Evolutionary conservation across 2,113 vertebrate genomes (phyloP).

Genomic region (Cepphus grylle): DNA sequence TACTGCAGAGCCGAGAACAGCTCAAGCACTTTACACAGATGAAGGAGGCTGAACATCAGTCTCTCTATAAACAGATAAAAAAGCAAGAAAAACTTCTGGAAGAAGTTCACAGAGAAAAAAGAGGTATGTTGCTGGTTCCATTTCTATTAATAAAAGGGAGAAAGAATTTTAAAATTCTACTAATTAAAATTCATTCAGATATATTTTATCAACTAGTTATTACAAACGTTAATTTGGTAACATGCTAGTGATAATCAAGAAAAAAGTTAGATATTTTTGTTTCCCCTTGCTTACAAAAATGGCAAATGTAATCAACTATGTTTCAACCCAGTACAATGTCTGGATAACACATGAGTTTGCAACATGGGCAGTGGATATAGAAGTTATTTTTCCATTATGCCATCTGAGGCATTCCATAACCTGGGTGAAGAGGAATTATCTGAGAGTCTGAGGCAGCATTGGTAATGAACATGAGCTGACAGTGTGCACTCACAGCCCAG

Average conservation of each 20-base stretch:
- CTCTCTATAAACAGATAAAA: slow-evolving; percentile 81
- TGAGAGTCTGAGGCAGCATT: not conserved
- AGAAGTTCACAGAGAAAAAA: slow-evolving; percentile 83
- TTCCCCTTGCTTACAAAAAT: not conserved
- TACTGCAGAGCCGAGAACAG: slow-evolving; percentile 81
- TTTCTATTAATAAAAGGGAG: not conserved
- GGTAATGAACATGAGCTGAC: not conserved
- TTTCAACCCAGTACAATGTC: not conserved
- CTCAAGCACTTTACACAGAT: slow-evolving; percentile 77
- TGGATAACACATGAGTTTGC: not conserved
- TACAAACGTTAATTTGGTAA: not conserved
- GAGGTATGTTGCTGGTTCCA: slow-evolving; percentile 72
- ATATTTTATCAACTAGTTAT: not conserved
- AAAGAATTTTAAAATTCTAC: not conserved
- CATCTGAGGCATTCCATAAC: not conserved
- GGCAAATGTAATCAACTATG: not conserved
- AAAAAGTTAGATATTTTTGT: not conserved
- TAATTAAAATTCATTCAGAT: not conserved
- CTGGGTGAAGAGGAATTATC: not conserved
- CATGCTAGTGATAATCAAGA: not conserved
- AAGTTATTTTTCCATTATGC: not conserved
- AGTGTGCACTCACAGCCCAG: fast-evolving
- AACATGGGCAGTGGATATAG: not conserved
- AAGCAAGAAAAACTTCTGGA: slow-evolving; percentile 84
- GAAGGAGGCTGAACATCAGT: slow-evolving; percentile 77